Evolutionary conservation across 2,113 vertebrate species (phyloP).

Genomic region (Poeciliopsis turrubarensis): DNA sequence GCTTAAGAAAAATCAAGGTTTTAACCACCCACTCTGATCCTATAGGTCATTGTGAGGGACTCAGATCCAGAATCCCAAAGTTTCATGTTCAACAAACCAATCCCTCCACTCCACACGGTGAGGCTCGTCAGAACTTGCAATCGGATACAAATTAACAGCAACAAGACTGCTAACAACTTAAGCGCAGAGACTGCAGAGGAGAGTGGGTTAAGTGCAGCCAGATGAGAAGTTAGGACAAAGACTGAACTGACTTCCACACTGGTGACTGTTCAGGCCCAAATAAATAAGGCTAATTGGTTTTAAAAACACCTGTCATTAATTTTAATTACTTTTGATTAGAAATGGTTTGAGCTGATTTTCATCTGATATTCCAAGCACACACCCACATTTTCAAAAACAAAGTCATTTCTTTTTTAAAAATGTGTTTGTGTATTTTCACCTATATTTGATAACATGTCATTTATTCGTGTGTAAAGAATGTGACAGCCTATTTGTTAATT

Average conservation of each 20-base stretch:
- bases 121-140: slow-evolving; percentile 1
- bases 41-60: background rate
- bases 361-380: background rate
- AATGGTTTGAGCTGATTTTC: background rate
- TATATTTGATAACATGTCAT: background rate
- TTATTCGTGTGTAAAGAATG: background rate
- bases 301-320: background rate
- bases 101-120: background rate
- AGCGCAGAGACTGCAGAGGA: background rate
- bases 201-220: background rate
- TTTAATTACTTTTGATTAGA: background rate
- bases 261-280: background rate
- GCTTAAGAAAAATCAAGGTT: background rate
- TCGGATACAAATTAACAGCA: slow-evolving; percentile 4
- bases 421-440: background rate
- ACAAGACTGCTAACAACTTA: background rate
- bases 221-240: background rate
- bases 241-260: background rate
- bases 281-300: background rate
- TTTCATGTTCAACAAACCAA: background rate
- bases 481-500: background rate
- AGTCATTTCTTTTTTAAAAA: background rate
- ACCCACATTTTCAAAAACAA: background rate
- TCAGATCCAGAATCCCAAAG: background rate
- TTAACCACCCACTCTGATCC: background rate